Evolutionary conservation across 2,797 vertebrate genomes (phyloP).

Genomic region (Gymnocypris eckloni): DNA sequence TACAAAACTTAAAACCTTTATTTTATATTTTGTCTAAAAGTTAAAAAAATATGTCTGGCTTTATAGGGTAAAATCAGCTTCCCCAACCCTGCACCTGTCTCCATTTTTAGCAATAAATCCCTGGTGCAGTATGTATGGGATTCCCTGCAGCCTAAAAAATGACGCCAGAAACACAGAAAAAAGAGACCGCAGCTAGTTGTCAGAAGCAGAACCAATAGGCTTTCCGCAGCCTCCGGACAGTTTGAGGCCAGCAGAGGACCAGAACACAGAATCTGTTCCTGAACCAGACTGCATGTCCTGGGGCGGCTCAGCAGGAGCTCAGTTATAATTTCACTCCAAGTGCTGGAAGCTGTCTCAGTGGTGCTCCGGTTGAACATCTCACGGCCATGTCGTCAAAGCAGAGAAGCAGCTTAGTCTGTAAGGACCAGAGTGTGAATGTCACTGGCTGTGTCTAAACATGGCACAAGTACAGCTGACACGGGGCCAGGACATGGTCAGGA

Average conservation of each 20-base stretch:
- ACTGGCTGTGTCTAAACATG: slow-evolving; percentile 25
- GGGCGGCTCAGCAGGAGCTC: slow-evolving; percentile 25
- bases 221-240: slow-evolving; percentile 56
- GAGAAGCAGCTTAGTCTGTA: slow-evolving; percentile 39
- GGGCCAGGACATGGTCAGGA: slow-evolving; percentile 72
- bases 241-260: slow-evolving; percentile 63
- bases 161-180: slow-evolving; percentile 61
- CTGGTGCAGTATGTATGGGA: slow-evolving; percentile 64
- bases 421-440: slow-evolving; percentile 33
- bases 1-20: too few species aligned
- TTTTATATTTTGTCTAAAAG: too few species aligned
- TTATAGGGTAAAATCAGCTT: background rate
- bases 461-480: slow-evolving; percentile 57
- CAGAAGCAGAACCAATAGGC: slow-evolving; percentile 64
- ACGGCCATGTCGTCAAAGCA: slow-evolving; percentile 12
- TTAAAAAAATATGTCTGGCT: background rate
- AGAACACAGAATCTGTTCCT: slow-evolving; percentile 45
- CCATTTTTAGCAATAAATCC: slow-evolving; percentile 63
- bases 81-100: background rate
- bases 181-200: slow-evolving; percentile 60
- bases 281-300: slow-evolving; percentile 11
- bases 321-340: slow-evolving; percentile 30
- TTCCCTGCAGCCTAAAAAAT: slow-evolving; percentile 66
- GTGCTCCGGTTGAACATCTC: slow-evolving; percentile 8
- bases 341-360: slow-evolving; percentile 16